Base-by-base conservation (phyloP, 2,888 invertebrate species). In the Philonicus albiceps region DNA sequence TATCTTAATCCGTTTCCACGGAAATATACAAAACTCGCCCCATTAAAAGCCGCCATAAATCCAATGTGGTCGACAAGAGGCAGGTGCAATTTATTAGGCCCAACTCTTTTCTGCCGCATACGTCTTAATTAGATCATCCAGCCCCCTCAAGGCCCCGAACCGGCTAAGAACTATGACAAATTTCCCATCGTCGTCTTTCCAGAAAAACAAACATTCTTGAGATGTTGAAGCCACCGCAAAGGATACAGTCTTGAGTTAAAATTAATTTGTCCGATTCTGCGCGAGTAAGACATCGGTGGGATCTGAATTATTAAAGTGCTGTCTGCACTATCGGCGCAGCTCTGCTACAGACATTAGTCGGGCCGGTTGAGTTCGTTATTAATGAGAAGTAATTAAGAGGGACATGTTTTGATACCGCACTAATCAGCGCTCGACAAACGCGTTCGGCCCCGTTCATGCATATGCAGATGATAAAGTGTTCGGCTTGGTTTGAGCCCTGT, bases 321-420 rank as follows among this genome's bases (percentile, higher is more conserved):
- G 34, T 74, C 74, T 7, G 34, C 37, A 34, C 34, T 74, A 37
- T 74, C 74, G 74, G 34, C 74, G 31, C 74, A 74, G 37, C 19
- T n/a, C 74, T 1, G 74, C 34, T 27, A 16, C 16, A 27, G 13
- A 8, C 34, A n/a, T 37, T 27, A 27, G 64, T 11, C 22, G 27
- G 11, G 64, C 11, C 64, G 11, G 64, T 64, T 64, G 64, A 30
- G 37, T 73, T 72, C 40, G 31, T 84, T 73, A 84, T 84, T 84
- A 84, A 84, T 84, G 84, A 40, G 84, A 19, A 22, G 84, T 73
- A 84, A 84, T 84, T 84, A 84, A 84, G 84, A 22, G 73, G 78
- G 84, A 84, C 84, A 43, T 84, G 84, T 84, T 73, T 73, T 84
- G 84, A 73, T 84, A 84, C 84, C 43, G 40, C 30, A 40, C 73